These are phyloP conservation scores for Machimus atricapillus DNA, from an alignment of 2,888 invertebrate species.

Conservation along the genomic window DNA sequence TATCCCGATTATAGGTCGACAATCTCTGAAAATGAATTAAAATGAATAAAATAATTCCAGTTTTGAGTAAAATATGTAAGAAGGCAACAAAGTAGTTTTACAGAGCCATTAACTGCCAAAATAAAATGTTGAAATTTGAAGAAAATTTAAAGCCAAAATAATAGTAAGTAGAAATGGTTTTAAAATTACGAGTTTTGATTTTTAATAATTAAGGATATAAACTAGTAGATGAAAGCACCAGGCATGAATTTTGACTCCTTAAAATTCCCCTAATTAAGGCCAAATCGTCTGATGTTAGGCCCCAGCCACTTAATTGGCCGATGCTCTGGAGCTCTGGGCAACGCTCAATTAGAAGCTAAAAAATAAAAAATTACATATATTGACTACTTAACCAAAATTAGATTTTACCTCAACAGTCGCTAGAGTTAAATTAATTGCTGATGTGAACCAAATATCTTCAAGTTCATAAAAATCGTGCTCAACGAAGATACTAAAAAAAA, in stretches of 20 bases:
- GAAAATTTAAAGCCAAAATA: neutral
- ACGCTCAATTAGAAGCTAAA: constrained; percentile 68
- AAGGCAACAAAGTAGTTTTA: neutral
- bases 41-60: neutral
- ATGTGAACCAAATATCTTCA: constrained; percentile 75
- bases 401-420: constrained; percentile 53
- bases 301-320: constrained; percentile 75
- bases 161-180: neutral
- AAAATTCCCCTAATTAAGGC: constrained; percentile 71
- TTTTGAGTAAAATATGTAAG: neutral
- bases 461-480: constrained; percentile 70
- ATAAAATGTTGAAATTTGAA: neutral
- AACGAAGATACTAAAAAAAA: constrained; percentile 66
- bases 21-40: constrained; percentile 25
- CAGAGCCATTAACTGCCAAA: neutral
- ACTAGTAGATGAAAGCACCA: constrained; percentile 70
- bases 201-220: constrained; percentile 59
- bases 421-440: constrained; percentile 70
- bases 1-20: neutral
- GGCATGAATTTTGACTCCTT: constrained; percentile 71
- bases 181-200: neutral
- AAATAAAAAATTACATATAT: neutral
- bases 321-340: constrained; percentile 72
- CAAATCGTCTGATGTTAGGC: constrained; percentile 71
- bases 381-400: neutral